Percentiles rank a stretch among this genome's conserved stretches.
These are phyloP conservation scores for Polyommatus iphigenia DNA, from an alignment of 2,888 invertebrate species.

Conservation along the genomic window DNA sequence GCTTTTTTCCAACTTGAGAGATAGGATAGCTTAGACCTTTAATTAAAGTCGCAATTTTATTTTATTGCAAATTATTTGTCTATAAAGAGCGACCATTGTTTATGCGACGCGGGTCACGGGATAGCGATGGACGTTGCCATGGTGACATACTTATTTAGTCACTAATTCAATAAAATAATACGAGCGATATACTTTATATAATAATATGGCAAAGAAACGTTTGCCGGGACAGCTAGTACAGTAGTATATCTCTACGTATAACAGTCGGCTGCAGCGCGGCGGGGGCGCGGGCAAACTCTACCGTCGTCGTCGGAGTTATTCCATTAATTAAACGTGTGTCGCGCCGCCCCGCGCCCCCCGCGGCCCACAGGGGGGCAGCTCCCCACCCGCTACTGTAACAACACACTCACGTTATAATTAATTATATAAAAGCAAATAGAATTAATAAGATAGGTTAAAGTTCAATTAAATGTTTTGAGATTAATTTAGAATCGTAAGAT, in stretches of 20 bases:
- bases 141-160: too few species aligned
- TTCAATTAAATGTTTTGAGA: not conserved
- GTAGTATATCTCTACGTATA: not conserved
- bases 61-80: too few species aligned
- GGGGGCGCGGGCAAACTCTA: constrained; percentile 41
- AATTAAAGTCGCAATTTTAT: too few species aligned
- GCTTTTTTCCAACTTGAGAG: too few species aligned
- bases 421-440: constrained; percentile 27
- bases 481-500: not conserved
- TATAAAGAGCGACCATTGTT: too few species aligned
- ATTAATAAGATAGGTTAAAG: constrained; percentile 12
- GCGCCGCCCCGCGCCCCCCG: constrained; percentile 44
- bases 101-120: too few species aligned
- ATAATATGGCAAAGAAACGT: too few species aligned
- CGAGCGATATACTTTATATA: too few species aligned
- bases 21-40: too few species aligned
- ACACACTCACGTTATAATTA: constrained; percentile 29
- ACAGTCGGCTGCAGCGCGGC: constrained; percentile 40
- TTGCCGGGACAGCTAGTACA: too few species aligned
- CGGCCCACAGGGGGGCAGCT: constrained; percentile 40
- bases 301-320: constrained; percentile 63
- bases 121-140: too few species aligned
- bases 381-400: constrained; percentile 34
- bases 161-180: too few species aligned
- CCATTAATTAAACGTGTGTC: constrained; percentile 72